A percentile compares a stretch with the other conserved stretches of the same genome.
These are phyloP conservation scores for Notolabrus celidotus DNA, from an alignment of 2,797 vertebrate genomes.

Conservation along the genomic window DNA sequence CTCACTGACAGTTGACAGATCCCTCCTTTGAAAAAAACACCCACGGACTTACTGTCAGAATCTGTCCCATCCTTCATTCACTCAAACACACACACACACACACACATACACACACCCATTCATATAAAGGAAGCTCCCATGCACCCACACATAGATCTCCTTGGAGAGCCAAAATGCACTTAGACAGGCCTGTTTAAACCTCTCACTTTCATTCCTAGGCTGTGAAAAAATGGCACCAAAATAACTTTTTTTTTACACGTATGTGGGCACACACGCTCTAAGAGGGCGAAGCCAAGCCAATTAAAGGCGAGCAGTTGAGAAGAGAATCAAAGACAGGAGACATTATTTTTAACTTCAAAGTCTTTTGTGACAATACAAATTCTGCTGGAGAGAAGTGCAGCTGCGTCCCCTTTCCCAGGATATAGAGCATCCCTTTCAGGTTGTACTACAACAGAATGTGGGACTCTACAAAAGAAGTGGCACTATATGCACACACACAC, in stretches of 20 bases:
- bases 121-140: conserved; percentile 4
- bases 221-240: conserved; percentile 27
- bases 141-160: conserved; percentile 36
- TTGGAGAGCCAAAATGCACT: conserved; percentile 41
- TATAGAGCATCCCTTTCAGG: conserved; percentile 33
- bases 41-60: conserved; percentile 38
- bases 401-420: conserved; percentile 32
- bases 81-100: conserved; percentile 23
- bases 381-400: conserved; percentile 21
- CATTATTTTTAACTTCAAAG: conserved; percentile 72
- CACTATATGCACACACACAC: too few species aligned
- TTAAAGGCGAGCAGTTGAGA: conserved; percentile 52
- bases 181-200: conserved; percentile 47
- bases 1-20: conserved; percentile 61
- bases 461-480: conserved; percentile 26
- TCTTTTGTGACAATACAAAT: conserved; percentile 46
- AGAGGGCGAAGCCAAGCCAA: conserved; percentile 40
- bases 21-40: conserved; percentile 55
- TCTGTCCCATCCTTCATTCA: conserved; percentile 13
- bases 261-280: not conserved
- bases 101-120: conserved; percentile 19
- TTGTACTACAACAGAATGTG: conserved; percentile 25
- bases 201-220: conserved; percentile 38
- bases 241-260: conserved; percentile 20
- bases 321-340: conserved; percentile 35